Percentiles rank a stretch among this genome's conserved stretches.
phyloP scores from a whole-genome alignment of 2,113 vertebrate genomes.

The Paramisgurnus dabryanus region DNA sequence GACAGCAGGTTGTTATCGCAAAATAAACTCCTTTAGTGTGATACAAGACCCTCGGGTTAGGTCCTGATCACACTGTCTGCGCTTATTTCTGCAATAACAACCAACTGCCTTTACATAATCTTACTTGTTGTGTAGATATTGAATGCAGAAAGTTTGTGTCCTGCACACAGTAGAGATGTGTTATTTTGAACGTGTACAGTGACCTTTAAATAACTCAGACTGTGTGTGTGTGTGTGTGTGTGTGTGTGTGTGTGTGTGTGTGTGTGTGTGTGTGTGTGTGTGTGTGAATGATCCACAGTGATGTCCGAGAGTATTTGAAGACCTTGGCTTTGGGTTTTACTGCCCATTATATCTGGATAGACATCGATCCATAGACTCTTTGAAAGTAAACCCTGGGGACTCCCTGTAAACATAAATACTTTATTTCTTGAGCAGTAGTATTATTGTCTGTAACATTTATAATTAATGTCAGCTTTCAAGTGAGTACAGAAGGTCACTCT shows the following conservation, averaged over 20 bases:
- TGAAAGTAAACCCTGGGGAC: background rate
- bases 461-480: constrained; percentile 25
- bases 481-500: constrained; percentile 16
- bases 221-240: background rate
- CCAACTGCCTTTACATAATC: no score
- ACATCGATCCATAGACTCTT: constrained; percentile 1
- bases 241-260: background rate
- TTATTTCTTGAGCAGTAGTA: background rate
- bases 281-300: background rate
- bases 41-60: no score
- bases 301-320: background rate
- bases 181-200: background rate
- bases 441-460: constrained; percentile 31
- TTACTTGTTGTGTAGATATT: no score
- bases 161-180: no score
- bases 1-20: no score
- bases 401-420: constrained; percentile 25
- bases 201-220: constrained; percentile 47
- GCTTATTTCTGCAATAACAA: no score
- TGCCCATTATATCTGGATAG: constrained; percentile 1
- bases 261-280: background rate
- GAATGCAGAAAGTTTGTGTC: no score
- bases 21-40: no score
- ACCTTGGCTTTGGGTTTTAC: constrained; percentile 29
- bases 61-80: no score